A percentile compares a stretch with the other conserved stretches of the same genome.
Evolutionary conservation across 64 coral and sea anemone species (phyloP).

Genomic region (Stichodactyla helianthus): DNA sequence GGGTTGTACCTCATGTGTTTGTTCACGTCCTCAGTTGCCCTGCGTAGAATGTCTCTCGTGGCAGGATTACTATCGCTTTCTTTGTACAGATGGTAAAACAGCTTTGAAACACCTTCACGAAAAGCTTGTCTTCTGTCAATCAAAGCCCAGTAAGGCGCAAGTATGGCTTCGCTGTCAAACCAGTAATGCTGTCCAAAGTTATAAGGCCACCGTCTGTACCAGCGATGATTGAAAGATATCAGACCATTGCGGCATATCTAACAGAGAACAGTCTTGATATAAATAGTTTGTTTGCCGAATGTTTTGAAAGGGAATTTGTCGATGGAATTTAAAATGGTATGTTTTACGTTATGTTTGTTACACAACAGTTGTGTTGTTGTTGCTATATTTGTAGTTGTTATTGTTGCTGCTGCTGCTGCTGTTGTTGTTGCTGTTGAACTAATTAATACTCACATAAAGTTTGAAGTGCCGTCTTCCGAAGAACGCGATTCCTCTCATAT

Average conservation of each 20-base stretch:
- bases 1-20: background rate
- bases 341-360: background rate
- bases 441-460: background rate
- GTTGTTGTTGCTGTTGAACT: background rate
- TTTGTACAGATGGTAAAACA: slow-evolving; percentile 17
- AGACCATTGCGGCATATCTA: slow-evolving; percentile 18
- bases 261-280: background rate
- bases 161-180: background rate
- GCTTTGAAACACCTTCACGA: background rate
- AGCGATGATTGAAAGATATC: slow-evolving; percentile 4
- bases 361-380: background rate
- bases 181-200: slow-evolving; percentile 2
- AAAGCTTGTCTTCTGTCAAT: background rate
- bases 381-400: background rate
- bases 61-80: background rate
- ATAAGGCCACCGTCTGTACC: slow-evolving; percentile 13
- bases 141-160: slow-evolving; percentile 21
- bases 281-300: background rate
- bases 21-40: background rate
- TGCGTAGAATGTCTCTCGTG: background rate
- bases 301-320: background rate
- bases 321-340: too few species aligned
- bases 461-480: slow-evolving; percentile 1
- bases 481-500: background rate
- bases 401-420: background rate